Evolutionary conservation across 2,113 vertebrate genomes (phyloP).

Genomic region (Rhinogobius similis): DNA sequence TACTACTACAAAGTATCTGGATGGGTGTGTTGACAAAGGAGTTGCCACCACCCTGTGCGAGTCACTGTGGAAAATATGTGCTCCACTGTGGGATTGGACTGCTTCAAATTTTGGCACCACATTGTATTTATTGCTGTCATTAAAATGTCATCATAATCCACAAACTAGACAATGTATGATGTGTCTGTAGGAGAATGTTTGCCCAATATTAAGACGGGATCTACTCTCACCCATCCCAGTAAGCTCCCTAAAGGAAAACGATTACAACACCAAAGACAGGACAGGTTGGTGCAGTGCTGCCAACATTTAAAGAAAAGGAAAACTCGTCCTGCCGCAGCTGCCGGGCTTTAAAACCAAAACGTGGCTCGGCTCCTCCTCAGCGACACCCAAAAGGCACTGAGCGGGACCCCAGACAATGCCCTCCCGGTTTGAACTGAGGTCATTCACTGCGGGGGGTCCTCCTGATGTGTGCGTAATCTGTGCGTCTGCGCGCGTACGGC

Average conservation of each 20-base stretch:
- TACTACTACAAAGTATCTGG: constrained; percentile 28
- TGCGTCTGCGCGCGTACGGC: constrained; percentile 24
- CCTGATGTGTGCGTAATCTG: constrained; percentile 30
- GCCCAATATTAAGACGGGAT: not conserved
- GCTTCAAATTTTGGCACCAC: not conserved
- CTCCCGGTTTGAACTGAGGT: constrained; percentile 56
- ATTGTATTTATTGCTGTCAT: not conserved
- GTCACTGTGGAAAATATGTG: constrained; percentile 51
- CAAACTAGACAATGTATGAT: not conserved
- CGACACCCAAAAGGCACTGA: constrained; percentile 58
- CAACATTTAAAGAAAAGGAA: constrained; percentile 34
- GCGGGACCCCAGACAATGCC: constrained; percentile 58
- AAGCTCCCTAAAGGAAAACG: constrained; percentile 14
- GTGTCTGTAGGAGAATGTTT: not conserved
- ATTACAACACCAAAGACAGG: constrained; percentile 15
- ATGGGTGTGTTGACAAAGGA: constrained; percentile 65
- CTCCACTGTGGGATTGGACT: constrained; percentile 23
- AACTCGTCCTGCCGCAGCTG: constrained; percentile 58
- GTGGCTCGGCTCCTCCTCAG: constrained; percentile 49
- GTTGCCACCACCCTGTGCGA: constrained; percentile 55
- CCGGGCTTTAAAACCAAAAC: not conserved
- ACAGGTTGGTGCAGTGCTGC: constrained; percentile 57
- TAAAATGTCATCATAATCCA: not conserved
- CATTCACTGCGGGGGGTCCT: constrained; percentile 57
- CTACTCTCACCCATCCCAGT: constrained; percentile 10